These are phyloP conservation scores for Clarias platycephalus DNA, from an alignment of 2,797 vertebrate genomes.

Conservation along the genomic window DNA sequence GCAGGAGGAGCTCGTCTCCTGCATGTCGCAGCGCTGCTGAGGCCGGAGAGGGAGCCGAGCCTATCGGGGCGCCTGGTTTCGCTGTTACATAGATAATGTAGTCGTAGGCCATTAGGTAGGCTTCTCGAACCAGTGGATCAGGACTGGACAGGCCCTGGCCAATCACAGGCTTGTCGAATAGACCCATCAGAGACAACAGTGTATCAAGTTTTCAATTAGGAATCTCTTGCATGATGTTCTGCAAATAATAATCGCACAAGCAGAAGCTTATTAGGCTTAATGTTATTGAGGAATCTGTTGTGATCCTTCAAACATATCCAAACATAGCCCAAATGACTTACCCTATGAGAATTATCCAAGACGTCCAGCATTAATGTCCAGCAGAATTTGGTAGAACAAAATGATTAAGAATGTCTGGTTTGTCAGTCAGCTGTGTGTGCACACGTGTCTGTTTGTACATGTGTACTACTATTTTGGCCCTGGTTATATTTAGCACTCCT, in stretches of 20 bases:
- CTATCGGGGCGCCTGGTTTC: conserved; percentile 47
- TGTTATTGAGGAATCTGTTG: background rate
- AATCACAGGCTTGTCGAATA: conserved; percentile 54
- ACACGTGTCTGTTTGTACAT: background rate
- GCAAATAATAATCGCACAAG: background rate
- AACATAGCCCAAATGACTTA: conserved; percentile 56
- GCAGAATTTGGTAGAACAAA: conserved; percentile 42
- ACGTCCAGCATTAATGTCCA: conserved; percentile 18
- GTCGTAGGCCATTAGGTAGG: conserved; percentile 73
- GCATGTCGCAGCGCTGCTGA: conserved; percentile 71
- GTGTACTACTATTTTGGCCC: conserved; percentile 40
- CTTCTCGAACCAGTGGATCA: conserved; percentile 73
- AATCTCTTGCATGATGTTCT: conserved; percentile 21
- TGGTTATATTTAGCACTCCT: conserved; percentile 70
- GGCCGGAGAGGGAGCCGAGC: conserved; percentile 64
- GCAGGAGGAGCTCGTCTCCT: conserved; percentile 71
- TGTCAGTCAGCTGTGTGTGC: conserved; percentile 40
- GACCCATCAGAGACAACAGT: conserved; percentile 62
- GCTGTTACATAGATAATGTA: conserved; percentile 74
- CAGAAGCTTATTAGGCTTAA: background rate
- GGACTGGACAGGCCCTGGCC: conserved; percentile 63
- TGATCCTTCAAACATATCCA: background rate
- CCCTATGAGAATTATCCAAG: conserved; percentile 41
- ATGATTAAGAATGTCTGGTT: conserved; percentile 35
- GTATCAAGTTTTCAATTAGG: background rate